Percentiles rank a stretch among this genome's conserved stretches.
Evolutionary conservation across 1,140 invertebrate genomes (phyloP).

Genomic region (Microplitis mediator): DNA sequence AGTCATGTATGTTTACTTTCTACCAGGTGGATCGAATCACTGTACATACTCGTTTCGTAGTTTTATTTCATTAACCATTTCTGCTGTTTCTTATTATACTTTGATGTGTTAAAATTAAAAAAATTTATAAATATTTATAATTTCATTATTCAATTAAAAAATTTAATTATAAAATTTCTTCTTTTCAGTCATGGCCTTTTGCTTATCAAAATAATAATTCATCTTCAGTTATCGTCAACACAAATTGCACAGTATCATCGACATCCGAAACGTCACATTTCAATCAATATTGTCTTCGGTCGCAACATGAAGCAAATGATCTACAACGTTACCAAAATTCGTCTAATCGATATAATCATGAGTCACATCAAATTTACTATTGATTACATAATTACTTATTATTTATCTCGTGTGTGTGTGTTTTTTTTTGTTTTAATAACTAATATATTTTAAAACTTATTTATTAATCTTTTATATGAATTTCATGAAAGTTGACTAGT

Average conservation of each 20-base stretch:
- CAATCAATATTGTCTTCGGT: slow-evolving; percentile 42
- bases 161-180: slow-evolving; percentile 9
- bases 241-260: slow-evolving; percentile 50
- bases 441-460: not conserved
- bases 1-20: slow-evolving; percentile 51
- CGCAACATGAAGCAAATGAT: slow-evolving; percentile 43
- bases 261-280: slow-evolving; percentile 39
- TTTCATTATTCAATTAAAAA: not conserved
- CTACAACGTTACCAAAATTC: slow-evolving; percentile 43
- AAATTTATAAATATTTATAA: not conserved
- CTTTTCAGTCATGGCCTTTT: slow-evolving; percentile 55
- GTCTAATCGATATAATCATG: slow-evolving; percentile 43
- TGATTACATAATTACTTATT: slow-evolving; percentile 36
- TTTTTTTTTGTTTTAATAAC: not conserved
- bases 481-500: slow-evolving; percentile 1
- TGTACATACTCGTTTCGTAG: slow-evolving; percentile 37
- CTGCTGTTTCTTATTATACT: not conserved
- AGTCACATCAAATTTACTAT: slow-evolving; percentile 47
- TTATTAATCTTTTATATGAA: not conserved
- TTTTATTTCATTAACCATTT: slow-evolving; percentile 19
- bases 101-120: slow-evolving; percentile 18
- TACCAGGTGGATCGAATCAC: slow-evolving; percentile 55
- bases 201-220: slow-evolving; percentile 43
- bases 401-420: not conserved
- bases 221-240: slow-evolving; percentile 47